Evolutionary conservation across 2,888 invertebrate species (phyloP), one percentile per base, ranked within the genome.

Genomic region (Latheticus oryzae): DNA sequence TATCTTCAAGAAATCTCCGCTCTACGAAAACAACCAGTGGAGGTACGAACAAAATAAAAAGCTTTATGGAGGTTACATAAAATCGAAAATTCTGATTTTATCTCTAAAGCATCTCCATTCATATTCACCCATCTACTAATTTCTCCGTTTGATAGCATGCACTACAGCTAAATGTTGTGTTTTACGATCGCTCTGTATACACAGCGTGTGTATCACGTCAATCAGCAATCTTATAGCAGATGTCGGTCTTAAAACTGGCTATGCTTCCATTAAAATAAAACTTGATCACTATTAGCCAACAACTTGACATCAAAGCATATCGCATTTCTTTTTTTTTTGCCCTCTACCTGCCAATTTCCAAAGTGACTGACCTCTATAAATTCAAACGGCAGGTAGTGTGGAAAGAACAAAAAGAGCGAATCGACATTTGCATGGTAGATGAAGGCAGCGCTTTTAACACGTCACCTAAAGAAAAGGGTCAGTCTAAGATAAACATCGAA

Each of bases 381-480:
- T 64, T 65, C 51, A 57, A 60, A 47, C 54, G 45, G 52, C 65
- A 63, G 62, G 65, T 64, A 63, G 62, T 58, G 60, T 57, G 62
- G 56, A 63, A 61, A 64, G 61, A 64, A 62, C 60, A 64, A 64
- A 65, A 64, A 64, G 65, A 64, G 61, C 58, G 56, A 58, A 55
- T 62, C 62, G 64, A 55, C 61, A 65, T 65, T 65, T 65, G 64
- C 65, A 65, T 65, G 61, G 55, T 61, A 65, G 60, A 64, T 64
- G 58, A 63, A 57, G 61, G 61, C 56, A 57, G 48, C 45, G 58
- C 58, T 63, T 65, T 62, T 59, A 57, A 61, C 62, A 63, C 65
- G 63, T 64, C 64, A 61, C 60, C 56, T 61, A 58, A 48, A 32
- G 38, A 58, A 38, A 45, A 51, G 53, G 45, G 55, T 55, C 53